Evolutionary conservation across 2,888 invertebrate genomes (phyloP).

Genomic region (Ypsolopha sequella): DNA sequence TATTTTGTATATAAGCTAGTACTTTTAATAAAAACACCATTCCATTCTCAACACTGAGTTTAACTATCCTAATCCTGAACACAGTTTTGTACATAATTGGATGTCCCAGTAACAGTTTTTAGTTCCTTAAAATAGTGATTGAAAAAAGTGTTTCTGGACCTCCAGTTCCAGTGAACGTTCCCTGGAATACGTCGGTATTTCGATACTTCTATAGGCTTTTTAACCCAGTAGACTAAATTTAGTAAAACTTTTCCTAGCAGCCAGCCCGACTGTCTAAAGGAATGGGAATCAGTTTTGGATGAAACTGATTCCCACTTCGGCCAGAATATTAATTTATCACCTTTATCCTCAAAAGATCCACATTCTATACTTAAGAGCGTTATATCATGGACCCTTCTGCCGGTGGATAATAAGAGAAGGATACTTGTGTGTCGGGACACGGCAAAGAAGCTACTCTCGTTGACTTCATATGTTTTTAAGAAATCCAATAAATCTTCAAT

Average conservation of each 20-base stretch:
- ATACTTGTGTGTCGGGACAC: conserved; percentile 9
- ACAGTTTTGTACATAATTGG: too few species aligned
- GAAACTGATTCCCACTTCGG: conserved; percentile 18
- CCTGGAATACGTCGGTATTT: too few species aligned
- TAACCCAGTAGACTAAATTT: too few species aligned
- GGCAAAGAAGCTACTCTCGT: background rate
- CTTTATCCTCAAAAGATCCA: conserved; percentile 10
- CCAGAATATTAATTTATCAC: conserved; percentile 12
- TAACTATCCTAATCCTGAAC: too few species aligned
- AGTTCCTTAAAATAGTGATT: too few species aligned
- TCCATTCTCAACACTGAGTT: too few species aligned
- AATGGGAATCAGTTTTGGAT: conserved; percentile 15
- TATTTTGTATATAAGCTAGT: too few species aligned
- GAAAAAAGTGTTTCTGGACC: too few species aligned
- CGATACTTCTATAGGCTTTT: too few species aligned
- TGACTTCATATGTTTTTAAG: background rate
- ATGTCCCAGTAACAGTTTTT: too few species aligned
- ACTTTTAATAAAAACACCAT: too few species aligned
- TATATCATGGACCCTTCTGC: conserved; percentile 15
- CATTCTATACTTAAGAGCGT: conserved; percentile 11
- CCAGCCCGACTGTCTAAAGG: conserved; percentile 8
- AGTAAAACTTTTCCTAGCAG: background rate
- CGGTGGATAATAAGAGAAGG: conserved; percentile 12
- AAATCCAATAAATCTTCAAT: background rate
- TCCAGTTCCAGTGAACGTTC: too few species aligned